phyloP scores from a whole-genome alignment of 2,113 vertebrate species.

The Regulus satrapa region DNA sequence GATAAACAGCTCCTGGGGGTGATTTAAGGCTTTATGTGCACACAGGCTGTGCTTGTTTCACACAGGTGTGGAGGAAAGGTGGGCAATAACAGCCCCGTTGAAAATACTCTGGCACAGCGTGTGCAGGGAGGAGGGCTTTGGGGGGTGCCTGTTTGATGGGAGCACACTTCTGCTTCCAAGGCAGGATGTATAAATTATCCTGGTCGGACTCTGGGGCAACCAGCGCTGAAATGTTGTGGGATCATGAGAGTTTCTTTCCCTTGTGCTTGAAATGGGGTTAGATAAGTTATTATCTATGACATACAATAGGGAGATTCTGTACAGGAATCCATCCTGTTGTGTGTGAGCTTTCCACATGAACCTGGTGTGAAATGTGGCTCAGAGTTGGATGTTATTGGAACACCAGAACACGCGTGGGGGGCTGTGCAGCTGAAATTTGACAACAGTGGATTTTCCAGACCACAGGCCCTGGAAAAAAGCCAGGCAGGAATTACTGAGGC shows the following conservation, averaged over 20 bases:
- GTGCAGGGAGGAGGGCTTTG: fast-evolving
- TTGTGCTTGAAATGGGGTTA: background rate
- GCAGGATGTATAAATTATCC: background rate
- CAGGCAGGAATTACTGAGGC: background rate
- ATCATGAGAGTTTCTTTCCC: background rate
- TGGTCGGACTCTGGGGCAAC: fast-evolving
- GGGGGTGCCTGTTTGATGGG: background rate
- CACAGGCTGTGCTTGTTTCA: fast-evolving
- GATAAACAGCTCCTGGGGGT: background rate
- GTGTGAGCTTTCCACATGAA: background rate
- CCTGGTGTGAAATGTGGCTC: background rate
- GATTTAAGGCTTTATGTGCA: background rate
- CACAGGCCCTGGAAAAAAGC: background rate
- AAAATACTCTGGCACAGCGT: fast-evolving
- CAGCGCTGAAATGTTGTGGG: background rate
- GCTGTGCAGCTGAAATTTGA: background rate
- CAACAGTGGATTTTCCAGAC: background rate
- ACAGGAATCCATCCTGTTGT: background rate
- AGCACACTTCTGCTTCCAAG: fast-evolving
- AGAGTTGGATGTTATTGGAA: fast-evolving
- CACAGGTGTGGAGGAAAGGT: fast-evolving
- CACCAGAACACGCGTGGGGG: fast-evolving
- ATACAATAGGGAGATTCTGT: background rate
- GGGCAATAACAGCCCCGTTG: background rate
- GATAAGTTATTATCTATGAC: background rate